Evolutionary conservation across 2,888 invertebrate species (phyloP), one percentile per base, ranked within the genome.

Genomic region (Holacanthella duospinosa): DNA sequence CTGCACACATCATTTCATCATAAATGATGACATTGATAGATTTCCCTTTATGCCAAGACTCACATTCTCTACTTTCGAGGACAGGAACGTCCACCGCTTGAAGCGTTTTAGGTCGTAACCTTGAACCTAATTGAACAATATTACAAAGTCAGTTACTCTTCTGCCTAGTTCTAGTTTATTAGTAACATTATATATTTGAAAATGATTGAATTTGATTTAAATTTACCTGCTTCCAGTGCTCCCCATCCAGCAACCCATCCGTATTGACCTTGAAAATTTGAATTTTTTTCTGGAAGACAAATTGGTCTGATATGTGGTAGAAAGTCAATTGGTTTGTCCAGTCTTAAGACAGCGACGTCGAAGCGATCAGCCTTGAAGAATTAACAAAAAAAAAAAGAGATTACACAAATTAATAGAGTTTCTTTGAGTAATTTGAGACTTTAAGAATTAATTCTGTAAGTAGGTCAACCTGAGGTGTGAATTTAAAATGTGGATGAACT

Each of bases 201-300:
- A n/a, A n/a, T n/a, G n/a, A n/a, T 16, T 36, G 16, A 36, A 36
- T 6, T 16, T 36, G 36, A 6, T 36, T 36, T 16, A 9, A 16
- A 55, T 72, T 71, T 76, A 82, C 83, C 82, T 72, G 83, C 81
- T 77, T 83, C 81, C 9, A 93, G 79, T 0, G 93, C 93, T 19
- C 93, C 93, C 93, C 93, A 93, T 28, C 93, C 92, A 0, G 92
- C 92, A 4, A 91, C 92, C 85, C 92, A 92, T 28, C 91, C 93
- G 73, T 87, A 90, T 77, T 91, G 89, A 1, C 93, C 93, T 56
- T 92, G 81, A 79, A 91, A 93, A 77, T 89, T 90, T 55, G 90
- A 88, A 56, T 89, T 90, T 74, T 91, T 88, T 71, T 90, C 89
- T 0, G 93, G 93, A 60, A 93, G 79, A 77, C 93, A 93, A 74